phyloP scores from a whole-genome alignment of 2,888 invertebrate species.

The Drosophila hawaiiensis region DNA sequence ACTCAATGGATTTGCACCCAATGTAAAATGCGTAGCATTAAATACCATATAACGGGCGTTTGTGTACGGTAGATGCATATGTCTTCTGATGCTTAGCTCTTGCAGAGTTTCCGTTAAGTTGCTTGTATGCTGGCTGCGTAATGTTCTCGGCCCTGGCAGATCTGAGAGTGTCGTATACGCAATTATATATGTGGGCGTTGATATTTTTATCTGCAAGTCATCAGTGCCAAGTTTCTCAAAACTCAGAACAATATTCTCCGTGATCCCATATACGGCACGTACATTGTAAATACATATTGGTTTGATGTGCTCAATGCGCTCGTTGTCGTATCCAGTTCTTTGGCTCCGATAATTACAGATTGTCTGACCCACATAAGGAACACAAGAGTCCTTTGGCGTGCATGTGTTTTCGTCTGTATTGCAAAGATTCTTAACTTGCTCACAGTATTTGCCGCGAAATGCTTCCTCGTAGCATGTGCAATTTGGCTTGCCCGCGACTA shows the following conservation, averaged over 20 bases:
- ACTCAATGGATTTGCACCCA: conserved; percentile 30
- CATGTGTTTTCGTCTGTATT: conserved; percentile 20
- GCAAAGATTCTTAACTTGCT: conserved; percentile 38
- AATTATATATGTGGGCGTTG: conserved; percentile 31
- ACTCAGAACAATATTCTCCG: conserved; percentile 34
- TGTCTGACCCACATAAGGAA: conserved; percentile 37
- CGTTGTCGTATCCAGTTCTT: not conserved
- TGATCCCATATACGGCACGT: conserved; percentile 17
- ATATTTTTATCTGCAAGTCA: conserved; percentile 22
- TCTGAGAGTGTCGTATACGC: not conserved
- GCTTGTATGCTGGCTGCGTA: conserved; percentile 10
- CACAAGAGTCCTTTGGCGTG: conserved; percentile 9
- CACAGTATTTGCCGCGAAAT: conserved; percentile 46
- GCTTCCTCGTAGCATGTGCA: conserved; percentile 41
- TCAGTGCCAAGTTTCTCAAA: conserved; percentile 13
- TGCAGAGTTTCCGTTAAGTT: conserved; percentile 31
- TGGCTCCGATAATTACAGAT: conserved; percentile 17
- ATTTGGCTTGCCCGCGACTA: conserved; percentile 17
- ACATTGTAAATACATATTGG: conserved; percentile 33
- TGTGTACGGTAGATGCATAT: conserved; percentile 27
- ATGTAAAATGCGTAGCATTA: conserved; percentile 16
- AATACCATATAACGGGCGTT: conserved; percentile 28
- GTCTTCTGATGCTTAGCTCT: conserved; percentile 32
- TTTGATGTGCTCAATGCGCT: conserved; percentile 2
- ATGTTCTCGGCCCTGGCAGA: not conserved